Evolutionary conservation across 2,113 vertebrate genomes (phyloP).

Genomic region (Ardeotis arabs): DNA sequence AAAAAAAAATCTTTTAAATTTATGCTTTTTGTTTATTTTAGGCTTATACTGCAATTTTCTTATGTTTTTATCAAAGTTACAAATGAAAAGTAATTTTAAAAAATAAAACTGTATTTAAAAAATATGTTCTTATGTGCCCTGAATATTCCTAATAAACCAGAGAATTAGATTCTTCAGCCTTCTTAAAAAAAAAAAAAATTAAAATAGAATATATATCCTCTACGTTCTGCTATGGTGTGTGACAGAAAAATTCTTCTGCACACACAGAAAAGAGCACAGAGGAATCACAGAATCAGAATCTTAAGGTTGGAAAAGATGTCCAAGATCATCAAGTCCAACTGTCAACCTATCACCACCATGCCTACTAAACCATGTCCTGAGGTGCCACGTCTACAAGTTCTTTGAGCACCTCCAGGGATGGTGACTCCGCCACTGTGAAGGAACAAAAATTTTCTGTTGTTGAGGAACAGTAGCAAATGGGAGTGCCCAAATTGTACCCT

Average conservation of each 20-base stretch:
- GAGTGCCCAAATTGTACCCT: fast-evolving
- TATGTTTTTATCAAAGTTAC: background rate
- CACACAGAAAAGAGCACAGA: background rate
- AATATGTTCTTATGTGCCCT: background rate
- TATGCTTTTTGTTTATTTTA: background rate
- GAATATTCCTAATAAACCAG: background rate
- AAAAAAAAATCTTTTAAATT: background rate
- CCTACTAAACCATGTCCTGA: no score
- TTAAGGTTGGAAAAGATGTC: no score
- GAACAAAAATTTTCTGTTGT: no score
- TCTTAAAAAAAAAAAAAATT: background rate
- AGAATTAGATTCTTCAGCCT: fast-evolving
- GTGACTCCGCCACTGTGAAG: no score
- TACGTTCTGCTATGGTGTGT: background rate
- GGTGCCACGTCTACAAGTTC: no score
- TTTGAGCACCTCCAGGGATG: no score
- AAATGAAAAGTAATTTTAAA: background rate
- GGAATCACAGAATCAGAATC: no score
- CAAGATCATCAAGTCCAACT: no score
- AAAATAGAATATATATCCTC: fast-evolving
- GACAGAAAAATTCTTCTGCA: background rate
- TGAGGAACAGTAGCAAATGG: background rate
- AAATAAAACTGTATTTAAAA: background rate
- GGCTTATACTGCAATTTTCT: background rate
- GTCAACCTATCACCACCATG: no score